Evolutionary conservation across 2,888 invertebrate species (phyloP), one percentile per base, ranked within the genome.

Genomic region (Steromphala cineraria): DNA sequence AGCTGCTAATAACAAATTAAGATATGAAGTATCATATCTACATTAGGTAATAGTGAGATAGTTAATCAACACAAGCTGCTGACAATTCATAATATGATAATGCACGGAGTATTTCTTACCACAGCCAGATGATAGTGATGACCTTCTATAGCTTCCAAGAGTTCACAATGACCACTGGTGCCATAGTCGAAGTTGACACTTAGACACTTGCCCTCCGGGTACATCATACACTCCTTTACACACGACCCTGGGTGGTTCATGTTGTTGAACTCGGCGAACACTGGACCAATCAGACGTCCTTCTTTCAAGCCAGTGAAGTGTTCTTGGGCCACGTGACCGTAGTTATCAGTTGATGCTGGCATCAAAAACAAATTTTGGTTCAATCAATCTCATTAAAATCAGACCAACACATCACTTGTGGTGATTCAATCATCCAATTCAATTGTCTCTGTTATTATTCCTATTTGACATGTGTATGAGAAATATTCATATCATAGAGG

Each of bases 171-270:
- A n/a, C 84, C 83, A 17, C 40, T 79, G 13, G 75, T 67, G 8
- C 86, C 83, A 67, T 82, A 86, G 82, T 90, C 87, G 77, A 84
- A 90, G 83, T 90, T 90, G 74, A 90, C 86, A 75, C 89, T 89
- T 67, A 86, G 80, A 78, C 90, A 90, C 53, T 86, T 83, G 15
- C 81, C 67, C n/a, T 81, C 82, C 2, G 79, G 80, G 55, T 84
- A 55, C 1, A 75, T 53, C n/a, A 85, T 46, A 79, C 90, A 90
- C 10, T 81, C 19, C 46, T 80, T 78, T 13, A 88, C 88, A 83
- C 90, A 90, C 4, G 79, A 81, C 5, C 81, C 84, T 10, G 83
- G 82, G 36, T 82, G 81, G 4, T 78, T 40, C 8, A 84, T 56
- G 36, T 40, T 21, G 17, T 15, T 75, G 46, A 79, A 75, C 8